Percentiles rank a stretch among this genome's conserved stretches.
Conservation (phyloP, 2,797 vertebrate genomes). For the Rhynchonycteris naso region DNA sequence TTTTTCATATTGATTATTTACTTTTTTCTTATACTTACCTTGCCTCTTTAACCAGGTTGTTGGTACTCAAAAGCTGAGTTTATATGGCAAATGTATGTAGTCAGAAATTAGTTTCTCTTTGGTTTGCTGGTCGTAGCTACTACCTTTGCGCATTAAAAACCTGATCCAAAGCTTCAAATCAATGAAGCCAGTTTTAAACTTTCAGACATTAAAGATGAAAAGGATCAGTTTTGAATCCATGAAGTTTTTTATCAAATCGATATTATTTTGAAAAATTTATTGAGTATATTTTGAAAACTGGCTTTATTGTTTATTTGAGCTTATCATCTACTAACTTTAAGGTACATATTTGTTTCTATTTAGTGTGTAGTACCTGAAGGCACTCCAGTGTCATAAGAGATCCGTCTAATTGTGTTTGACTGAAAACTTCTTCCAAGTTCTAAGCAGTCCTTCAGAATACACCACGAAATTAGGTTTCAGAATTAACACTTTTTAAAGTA, state of each 20-base stretch:
- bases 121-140: conserved; percentile 32
- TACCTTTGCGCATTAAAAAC: conserved; percentile 31
- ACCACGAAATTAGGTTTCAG: conserved; percentile 9
- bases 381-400: background rate
- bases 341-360: conserved; percentile 22
- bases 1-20: conserved; percentile 39
- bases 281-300: conserved; percentile 58
- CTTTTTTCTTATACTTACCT: conserved; percentile 37
- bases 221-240: conserved; percentile 42
- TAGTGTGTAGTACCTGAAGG: background rate
- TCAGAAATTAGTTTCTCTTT: conserved; percentile 48
- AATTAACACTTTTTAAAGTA: conserved; percentile 39
- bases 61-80: conserved; percentile 40
- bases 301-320: conserved; percentile 68
- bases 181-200: conserved; percentile 70
- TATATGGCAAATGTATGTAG: conserved; percentile 18
- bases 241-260: conserved; percentile 13
- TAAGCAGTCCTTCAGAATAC: conserved; percentile 47
- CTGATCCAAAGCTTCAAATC: conserved; percentile 52
- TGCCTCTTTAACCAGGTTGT: conserved; percentile 29
- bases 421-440: conserved; percentile 41
- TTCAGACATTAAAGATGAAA: conserved; percentile 30
- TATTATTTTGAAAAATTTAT: background rate
- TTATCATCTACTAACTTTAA: conserved; percentile 62
- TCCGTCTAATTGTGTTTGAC: conserved; percentile 38